phyloP scores from a whole-genome alignment of 1,140 invertebrate species.

The Drusus annulatus region DNA sequence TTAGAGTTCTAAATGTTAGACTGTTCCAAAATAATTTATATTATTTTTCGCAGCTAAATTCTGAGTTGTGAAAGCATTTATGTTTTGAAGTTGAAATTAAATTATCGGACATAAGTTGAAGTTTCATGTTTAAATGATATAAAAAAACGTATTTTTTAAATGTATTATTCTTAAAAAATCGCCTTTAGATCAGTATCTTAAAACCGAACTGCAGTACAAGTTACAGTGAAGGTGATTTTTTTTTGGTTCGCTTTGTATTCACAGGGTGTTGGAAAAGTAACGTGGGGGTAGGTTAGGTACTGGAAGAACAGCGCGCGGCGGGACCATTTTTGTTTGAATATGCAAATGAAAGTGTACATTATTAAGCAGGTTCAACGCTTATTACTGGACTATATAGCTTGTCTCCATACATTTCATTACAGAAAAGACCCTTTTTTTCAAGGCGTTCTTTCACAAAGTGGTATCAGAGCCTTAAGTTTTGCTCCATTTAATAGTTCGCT shows the following conservation, averaged over 20 bases:
- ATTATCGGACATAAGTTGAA: too few species aligned
- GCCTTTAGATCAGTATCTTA: too few species aligned
- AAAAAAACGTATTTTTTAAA: too few species aligned
- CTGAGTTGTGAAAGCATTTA: too few species aligned
- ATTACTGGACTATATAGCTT: slow-evolving; percentile 47
- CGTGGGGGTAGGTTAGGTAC: neutral
- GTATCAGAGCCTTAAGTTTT: slow-evolving; percentile 20
- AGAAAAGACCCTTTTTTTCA: slow-evolving; percentile 23
- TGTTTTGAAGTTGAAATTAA: too few species aligned
- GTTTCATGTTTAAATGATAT: too few species aligned
- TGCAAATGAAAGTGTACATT: slow-evolving; percentile 58
- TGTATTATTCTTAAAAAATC: too few species aligned
- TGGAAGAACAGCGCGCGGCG: slow-evolving; percentile 10
- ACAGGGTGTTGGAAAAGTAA: slow-evolving; percentile 36
- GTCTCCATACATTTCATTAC: slow-evolving; percentile 39
- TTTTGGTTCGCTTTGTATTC: slow-evolving; percentile 26
- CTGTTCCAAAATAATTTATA: too few species aligned
- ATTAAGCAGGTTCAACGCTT: slow-evolving; percentile 57
- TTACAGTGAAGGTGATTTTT: slow-evolving; percentile 2
- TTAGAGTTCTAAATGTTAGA: too few species aligned
- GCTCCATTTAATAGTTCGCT: slow-evolving; percentile 23
- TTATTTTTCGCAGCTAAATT: too few species aligned
- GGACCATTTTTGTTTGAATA: slow-evolving; percentile 58
- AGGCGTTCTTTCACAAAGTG: slow-evolving; percentile 8
- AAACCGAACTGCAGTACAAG: neutral